Percentiles rank a stretch among this genome's conserved stretches.
Evolutionary conservation across 2,797 vertebrate genomes (phyloP).

Genomic region (Pitangus sulphuratus): DNA sequence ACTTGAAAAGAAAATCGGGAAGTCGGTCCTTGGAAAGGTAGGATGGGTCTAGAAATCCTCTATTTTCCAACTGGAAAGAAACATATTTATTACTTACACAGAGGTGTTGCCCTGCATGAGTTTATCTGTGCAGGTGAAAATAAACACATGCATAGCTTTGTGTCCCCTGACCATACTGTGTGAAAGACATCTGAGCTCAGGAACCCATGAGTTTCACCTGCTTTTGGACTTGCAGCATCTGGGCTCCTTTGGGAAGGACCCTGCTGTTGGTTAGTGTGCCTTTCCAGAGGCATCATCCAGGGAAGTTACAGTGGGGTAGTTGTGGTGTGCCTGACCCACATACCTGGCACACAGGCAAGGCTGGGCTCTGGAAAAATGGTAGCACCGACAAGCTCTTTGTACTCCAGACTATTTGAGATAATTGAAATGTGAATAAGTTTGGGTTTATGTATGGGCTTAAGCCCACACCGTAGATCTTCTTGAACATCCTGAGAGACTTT

Average conservation of each 20-base stretch:
- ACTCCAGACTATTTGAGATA: neutral
- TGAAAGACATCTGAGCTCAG: neutral
- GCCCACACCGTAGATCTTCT: neutral
- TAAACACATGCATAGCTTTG: neutral
- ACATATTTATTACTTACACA: neutral
- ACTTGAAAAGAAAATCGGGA: constrained; percentile 91
- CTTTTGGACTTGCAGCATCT: neutral
- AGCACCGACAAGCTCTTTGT: neutral
- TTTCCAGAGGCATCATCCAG: neutral
- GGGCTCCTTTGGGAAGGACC: neutral
- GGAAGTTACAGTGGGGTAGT: neutral
- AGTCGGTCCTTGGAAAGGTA: constrained; percentile 95
- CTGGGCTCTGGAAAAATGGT: neutral
- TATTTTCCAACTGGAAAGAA: neutral
- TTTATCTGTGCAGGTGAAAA: neutral
- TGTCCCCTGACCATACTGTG: neutral
- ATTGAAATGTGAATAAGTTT: neutral
- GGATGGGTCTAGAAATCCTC: neutral
- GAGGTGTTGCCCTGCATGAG: neutral
- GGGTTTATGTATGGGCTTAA: neutral
- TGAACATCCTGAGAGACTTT: neutral
- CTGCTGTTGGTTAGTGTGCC: neutral
- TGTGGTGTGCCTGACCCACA: neutral
- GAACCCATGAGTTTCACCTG: neutral
- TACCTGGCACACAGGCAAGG: neutral